Percentiles rank a stretch among this genome's conserved stretches.
These are phyloP conservation scores for Falcaria lacertinaria DNA, from an alignment of 2,888 invertebrate genomes.

Conservation along the genomic window DNA sequence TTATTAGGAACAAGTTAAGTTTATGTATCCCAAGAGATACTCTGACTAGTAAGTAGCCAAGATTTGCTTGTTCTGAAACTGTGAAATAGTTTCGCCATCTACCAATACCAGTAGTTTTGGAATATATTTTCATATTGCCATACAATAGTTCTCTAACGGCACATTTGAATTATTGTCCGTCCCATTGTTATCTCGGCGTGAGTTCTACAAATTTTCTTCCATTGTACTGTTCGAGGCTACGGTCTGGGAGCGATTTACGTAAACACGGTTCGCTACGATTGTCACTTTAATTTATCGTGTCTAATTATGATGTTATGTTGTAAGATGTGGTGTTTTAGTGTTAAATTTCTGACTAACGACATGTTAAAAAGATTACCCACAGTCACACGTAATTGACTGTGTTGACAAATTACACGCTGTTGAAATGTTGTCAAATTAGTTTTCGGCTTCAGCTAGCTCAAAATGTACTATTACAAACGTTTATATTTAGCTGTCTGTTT, in stretches of 20 bases:
- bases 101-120: too few relatives aligned
- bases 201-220: background rate
- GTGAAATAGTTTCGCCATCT: too few relatives aligned
- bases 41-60: too few relatives aligned
- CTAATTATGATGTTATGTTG: background rate
- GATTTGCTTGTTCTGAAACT: too few relatives aligned
- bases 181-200: background rate
- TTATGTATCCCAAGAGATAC: too few relatives aligned
- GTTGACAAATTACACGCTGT: background rate
- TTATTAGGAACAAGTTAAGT: too few relatives aligned
- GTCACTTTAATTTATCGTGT: background rate
- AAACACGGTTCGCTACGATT: background rate
- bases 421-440: background rate
- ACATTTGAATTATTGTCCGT: background rate
- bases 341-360: background rate
- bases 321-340: background rate
- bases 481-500: too few relatives aligned
- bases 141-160: background rate
- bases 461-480: too few relatives aligned
- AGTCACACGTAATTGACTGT: background rate
- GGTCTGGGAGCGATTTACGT: background rate
- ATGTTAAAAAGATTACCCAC: background rate
- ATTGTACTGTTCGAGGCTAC: background rate
- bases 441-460: too few relatives aligned
- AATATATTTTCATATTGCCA: too few relatives aligned